Base-by-base conservation (phyloP, 2,888 invertebrate species). In the Augochlorella aurata region DNA sequence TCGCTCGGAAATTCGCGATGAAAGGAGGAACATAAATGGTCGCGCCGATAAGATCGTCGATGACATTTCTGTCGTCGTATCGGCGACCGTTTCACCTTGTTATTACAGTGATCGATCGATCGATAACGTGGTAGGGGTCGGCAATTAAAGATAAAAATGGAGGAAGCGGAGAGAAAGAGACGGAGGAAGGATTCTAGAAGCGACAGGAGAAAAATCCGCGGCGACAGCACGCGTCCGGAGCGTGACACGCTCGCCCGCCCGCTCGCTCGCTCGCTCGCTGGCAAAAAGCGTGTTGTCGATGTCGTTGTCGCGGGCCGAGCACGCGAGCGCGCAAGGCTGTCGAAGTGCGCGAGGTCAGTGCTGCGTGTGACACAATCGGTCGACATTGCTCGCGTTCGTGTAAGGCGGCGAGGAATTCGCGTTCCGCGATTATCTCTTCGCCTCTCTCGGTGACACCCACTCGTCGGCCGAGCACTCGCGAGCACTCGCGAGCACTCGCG, bases 261-360 rank as follows among this genome's bases (percentile, higher is more conserved):
- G 38, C 38, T 38, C 38, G 38, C 38, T 38, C 38, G 38, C 38
- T 38, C 38, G 38, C 47, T 4, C 18, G 45, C 58, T 47, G 47
- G 67, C 70, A 72, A 82, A 82, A 80, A 73, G 70, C 73, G 29
- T 29, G 38, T 38, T 38, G 38, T 7, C 29, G 29, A 4, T 47
- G 47, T 38, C 38, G 38, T 38, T 5, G 38, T 38, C 38, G 38
- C 38, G 38, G 38, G 38, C 38, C 38, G 38, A 5, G 38, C 38
- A 38, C 61, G 61, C 61, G 61, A 24, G 61, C 24, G 61, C 71
- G 81, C 84, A 71, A 79, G 81, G 76, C 77, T 77, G 79, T 61
- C 81, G 58, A 76, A 70, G 81, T 87, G 79, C 61, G 77, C 86
- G 84, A 87, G 87, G 87, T 87, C 87, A 87, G 87, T 86, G 77